Conservation (phyloP, 2,888 invertebrate genomes). For the Rhodophaea formosa region DNA sequence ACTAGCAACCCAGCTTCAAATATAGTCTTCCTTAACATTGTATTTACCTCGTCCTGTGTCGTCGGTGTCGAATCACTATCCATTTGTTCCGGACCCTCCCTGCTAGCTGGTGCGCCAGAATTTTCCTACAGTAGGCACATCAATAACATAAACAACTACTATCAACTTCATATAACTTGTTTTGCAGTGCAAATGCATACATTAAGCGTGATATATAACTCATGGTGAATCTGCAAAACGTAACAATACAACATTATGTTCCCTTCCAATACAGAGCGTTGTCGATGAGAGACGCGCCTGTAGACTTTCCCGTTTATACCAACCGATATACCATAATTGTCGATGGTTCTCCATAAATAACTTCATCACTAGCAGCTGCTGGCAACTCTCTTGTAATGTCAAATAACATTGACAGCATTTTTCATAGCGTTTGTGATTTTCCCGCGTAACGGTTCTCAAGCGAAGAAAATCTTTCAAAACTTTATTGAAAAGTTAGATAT, state of each 20-base stretch:
- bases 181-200: conserved; percentile 1
- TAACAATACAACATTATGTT: neutral
- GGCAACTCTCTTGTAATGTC: no score
- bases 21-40: neutral
- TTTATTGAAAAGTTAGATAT: no score
- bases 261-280: no score
- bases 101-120: conserved; percentile 43
- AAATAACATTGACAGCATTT: no score
- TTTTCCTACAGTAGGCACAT: conserved; percentile 53
- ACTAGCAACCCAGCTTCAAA: neutral
- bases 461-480: no score
- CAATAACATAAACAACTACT: conserved; percentile 45
- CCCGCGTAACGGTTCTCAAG: no score
- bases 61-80: conserved; percentile 42
- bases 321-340: no score
- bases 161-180: conserved; percentile 22
- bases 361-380: no score
- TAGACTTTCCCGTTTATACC: no score
- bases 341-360: no score
- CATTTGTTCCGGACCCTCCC: conserved; percentile 42
- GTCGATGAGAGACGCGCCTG: no score
- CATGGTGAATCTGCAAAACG: neutral
- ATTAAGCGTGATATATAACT: neutral
- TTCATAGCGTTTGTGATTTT: no score
- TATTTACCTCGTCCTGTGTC: conserved; percentile 47